Evolutionary conservation across 2,888 invertebrate species (phyloP).

Genomic region (Theristus sp.): DNA sequence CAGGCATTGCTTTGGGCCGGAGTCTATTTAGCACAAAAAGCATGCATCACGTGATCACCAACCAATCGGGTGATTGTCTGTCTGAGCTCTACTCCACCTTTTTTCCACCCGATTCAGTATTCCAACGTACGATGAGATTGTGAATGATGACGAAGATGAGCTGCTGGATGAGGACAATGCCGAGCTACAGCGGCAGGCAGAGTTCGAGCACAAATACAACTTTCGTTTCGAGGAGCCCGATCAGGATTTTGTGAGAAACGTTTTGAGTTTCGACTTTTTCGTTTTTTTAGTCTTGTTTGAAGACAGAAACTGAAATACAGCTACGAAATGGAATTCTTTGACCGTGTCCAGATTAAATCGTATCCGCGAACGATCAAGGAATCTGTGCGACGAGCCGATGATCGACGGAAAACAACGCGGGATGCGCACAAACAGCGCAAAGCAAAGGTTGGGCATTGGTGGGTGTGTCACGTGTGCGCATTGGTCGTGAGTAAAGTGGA

Average conservation of each 20-base stretch:
- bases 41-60: too few species aligned
- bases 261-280: neutral
- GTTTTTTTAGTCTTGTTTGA: slow-evolving; percentile 7
- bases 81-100: neutral
- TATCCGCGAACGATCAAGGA: slow-evolving; percentile 73
- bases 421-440: slow-evolving; percentile 32
- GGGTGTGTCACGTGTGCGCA: too few species aligned
- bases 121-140: slow-evolving; percentile 45
- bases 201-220: slow-evolving; percentile 84
- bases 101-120: slow-evolving; percentile 6
- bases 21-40: too few species aligned
- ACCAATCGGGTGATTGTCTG: neutral
- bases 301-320: neutral
- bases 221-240: slow-evolving; percentile 92
- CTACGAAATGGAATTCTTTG: neutral
- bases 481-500: too few species aligned
- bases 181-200: slow-evolving; percentile 53
- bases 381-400: slow-evolving; percentile 60
- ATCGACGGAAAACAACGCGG: slow-evolving; percentile 56
- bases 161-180: slow-evolving; percentile 57
- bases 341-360: slow-evolving; percentile 48
- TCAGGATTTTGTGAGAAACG: slow-evolving; percentile 45
- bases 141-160: slow-evolving; percentile 40
- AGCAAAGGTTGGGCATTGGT: slow-evolving; percentile 4
- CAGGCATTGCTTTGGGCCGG: too few species aligned